Percentiles rank a stretch among this genome's conserved stretches.
Conservation (phyloP, 1,140 invertebrate genomes). For the Aphaenogaster floridana region DNA sequence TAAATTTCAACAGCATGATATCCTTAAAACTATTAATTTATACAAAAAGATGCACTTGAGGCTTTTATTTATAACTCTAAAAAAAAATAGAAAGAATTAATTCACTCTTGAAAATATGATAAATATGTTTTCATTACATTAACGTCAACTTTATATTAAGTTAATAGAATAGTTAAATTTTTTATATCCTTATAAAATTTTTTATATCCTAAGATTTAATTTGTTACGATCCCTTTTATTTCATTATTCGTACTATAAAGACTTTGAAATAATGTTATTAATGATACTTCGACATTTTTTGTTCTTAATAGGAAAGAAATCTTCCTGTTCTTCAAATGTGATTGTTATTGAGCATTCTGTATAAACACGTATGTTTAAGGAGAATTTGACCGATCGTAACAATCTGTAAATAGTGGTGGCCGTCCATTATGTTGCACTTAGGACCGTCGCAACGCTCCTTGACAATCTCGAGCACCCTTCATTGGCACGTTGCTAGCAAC, state of each 20-base stretch:
- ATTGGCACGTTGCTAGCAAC: slow-evolving; percentile 14
- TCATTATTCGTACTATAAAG: not conserved
- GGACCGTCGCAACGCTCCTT: slow-evolving; percentile 7
- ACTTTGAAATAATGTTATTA: not conserved
- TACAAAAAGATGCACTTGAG: not conserved
- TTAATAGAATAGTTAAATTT: slow-evolving; percentile 4
- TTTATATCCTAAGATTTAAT: not conserved
- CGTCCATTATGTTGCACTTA: slow-evolving; percentile 45
- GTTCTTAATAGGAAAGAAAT: not conserved
- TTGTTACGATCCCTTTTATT: not conserved
- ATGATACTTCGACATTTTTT: not conserved
- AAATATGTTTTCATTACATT: not conserved
- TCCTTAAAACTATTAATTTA: not conserved
- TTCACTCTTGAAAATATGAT: not conserved
- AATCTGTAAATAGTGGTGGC: slow-evolving; percentile 30
- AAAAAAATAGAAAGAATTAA: not conserved
- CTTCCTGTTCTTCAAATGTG: not conserved
- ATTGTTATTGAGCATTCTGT: not conserved
- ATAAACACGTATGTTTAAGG: slow-evolving; percentile 6
- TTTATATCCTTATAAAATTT: not conserved
- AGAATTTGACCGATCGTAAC: not conserved
- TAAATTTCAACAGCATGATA: not conserved
- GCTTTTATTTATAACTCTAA: slow-evolving; percentile 2
- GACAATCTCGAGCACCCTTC: slow-evolving; percentile 44
- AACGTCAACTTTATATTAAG: not conserved